These are phyloP conservation scores for Idaea biselata DNA, from an alignment of 2,888 invertebrate species.

Conservation along the genomic window DNA sequence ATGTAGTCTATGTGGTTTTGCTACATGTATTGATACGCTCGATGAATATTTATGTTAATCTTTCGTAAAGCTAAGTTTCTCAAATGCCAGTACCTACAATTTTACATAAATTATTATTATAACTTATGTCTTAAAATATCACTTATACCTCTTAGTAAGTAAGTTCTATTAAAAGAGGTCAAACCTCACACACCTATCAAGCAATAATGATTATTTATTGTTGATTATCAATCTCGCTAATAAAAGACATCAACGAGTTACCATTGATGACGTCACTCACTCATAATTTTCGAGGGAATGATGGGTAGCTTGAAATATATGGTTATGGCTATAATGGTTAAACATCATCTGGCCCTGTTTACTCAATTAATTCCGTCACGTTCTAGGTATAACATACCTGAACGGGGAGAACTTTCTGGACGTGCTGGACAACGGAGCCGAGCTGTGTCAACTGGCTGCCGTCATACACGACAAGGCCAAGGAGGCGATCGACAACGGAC, in stretches of 20 bases:
- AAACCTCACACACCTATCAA: neutral
- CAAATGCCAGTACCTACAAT: too few species aligned
- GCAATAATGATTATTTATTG: neutral
- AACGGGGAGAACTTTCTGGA: slow-evolving; percentile 90
- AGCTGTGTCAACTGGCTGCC: slow-evolving; percentile 89
- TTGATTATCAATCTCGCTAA: neutral
- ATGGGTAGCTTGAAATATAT: too few species aligned
- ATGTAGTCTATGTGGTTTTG: too few species aligned
- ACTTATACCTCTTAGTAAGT: too few species aligned
- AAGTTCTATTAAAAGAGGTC: neutral
- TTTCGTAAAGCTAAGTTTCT: too few species aligned
- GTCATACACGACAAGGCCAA: slow-evolving; percentile 88
- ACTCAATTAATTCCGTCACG: slow-evolving; percentile 9
- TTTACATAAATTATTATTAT: too few species aligned
- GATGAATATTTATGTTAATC: too few species aligned
- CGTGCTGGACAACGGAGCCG: slow-evolving; percentile 90
- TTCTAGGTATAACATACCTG: slow-evolving; percentile 85
- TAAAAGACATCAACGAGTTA: neutral
- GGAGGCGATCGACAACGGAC: slow-evolving; percentile 83
- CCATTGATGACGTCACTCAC: neutral
- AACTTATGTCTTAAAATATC: too few species aligned
- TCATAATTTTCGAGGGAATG: too few species aligned
- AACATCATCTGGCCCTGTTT: neutral
- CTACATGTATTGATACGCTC: too few species aligned
- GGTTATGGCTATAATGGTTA: too few species aligned